Conservation (phyloP, 2,113 vertebrate species). For the Motacilla tschutschensis region DNA sequence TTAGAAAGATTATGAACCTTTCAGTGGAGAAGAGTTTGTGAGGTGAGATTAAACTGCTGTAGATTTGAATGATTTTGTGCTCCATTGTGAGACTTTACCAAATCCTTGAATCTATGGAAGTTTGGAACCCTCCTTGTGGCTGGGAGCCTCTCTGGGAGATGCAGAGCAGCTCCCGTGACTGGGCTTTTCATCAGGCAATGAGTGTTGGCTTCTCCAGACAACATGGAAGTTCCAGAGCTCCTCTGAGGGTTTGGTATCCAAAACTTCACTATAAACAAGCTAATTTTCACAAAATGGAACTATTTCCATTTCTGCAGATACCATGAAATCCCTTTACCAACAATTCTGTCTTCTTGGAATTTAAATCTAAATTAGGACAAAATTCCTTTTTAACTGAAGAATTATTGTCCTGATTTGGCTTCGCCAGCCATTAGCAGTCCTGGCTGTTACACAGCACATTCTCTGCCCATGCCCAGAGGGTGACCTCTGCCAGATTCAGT, state of each 20-base stretch:
- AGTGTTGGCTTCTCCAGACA: background rate
- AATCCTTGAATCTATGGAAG: background rate
- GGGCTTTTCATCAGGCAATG: background rate
- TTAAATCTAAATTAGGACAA: constrained; percentile 48
- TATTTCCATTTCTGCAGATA: constrained; percentile 37
- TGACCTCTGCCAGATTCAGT: background rate
- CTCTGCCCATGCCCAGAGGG: background rate
- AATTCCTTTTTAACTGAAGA: background rate
- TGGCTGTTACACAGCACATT: background rate
- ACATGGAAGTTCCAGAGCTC: constrained; percentile 6
- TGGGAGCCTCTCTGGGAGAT: constrained; percentile 23
- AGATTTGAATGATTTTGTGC: background rate
- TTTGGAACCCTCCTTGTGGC: background rate
- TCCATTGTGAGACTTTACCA: background rate
- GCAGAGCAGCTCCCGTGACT: background rate
- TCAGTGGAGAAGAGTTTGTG: background rate
- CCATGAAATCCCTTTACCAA: background rate
- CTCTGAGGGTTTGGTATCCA: constrained; percentile 25
- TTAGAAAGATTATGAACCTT: background rate
- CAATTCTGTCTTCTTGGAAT: background rate
- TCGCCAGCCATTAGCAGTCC: background rate
- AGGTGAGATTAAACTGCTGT: background rate
- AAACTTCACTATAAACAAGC: constrained; percentile 37
- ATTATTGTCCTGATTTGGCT: background rate
- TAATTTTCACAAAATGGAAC: constrained; percentile 21